Percentiles rank a stretch among this genome's conserved stretches.
Conservation (phyloP, 2,797 vertebrate genomes). For the Myiothlypis chrysogaster region DNA sequence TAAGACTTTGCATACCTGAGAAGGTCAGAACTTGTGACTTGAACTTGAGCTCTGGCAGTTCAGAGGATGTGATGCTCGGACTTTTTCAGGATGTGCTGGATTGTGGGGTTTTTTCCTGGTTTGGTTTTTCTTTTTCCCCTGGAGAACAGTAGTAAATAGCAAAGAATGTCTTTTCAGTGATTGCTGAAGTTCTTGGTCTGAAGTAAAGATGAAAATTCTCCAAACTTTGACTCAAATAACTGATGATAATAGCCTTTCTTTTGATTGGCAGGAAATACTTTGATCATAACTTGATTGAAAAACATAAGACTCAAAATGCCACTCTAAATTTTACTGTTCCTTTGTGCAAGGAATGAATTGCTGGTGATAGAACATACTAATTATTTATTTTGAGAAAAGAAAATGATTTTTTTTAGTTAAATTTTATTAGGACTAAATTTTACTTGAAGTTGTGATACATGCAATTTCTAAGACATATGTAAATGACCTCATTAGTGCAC, state of each 20-base stretch:
- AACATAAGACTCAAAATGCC: background rate
- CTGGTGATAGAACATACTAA: conserved; percentile 15
- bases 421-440: conserved; percentile 47
- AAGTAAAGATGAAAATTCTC: background rate
- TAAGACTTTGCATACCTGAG: background rate
- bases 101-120: background rate
- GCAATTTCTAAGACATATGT: conserved; percentile 68
- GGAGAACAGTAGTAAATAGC: background rate
- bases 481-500: conserved; percentile 71
- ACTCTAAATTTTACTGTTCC: background rate
- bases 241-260: background rate
- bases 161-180: background rate
- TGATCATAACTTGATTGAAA: background rate
- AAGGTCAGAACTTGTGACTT: background rate
- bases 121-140: background rate
- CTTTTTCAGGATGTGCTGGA: background rate
- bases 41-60: background rate
- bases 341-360: background rate
- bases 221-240: background rate
- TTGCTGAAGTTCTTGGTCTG: background rate
- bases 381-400: conserved; percentile 48
- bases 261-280: conserved; percentile 12
- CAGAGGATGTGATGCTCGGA: background rate
- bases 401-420: conserved; percentile 56
- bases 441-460: conserved; percentile 39